A percentile compares a stretch with the other conserved stretches of the same genome.
Conservation (phyloP, 2,797 vertebrate species). For the Melanogrammus aeglefinus region DNA sequence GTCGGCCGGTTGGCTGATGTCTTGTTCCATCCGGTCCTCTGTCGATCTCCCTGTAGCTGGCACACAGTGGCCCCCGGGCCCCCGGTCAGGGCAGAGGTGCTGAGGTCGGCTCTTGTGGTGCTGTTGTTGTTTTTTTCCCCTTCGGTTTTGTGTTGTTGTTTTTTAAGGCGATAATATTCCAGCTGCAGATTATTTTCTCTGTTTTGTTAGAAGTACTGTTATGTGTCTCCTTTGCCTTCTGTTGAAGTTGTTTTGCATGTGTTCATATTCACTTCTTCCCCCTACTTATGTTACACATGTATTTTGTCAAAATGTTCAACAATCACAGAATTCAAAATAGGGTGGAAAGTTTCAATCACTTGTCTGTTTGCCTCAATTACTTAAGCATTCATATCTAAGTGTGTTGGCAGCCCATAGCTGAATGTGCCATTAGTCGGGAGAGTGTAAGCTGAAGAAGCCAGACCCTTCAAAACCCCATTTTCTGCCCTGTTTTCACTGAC, state of each 20-base stretch:
- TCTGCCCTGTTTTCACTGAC: background rate
- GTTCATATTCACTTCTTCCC: background rate
- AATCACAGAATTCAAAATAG: background rate
- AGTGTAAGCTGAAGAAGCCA: background rate
- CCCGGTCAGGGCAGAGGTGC: constrained; percentile 2
- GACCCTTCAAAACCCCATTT: background rate
- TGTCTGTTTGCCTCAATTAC: background rate
- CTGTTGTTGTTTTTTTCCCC: background rate
- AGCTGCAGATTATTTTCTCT: background rate
- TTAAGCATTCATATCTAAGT: background rate
- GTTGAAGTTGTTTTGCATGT: background rate
- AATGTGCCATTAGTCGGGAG: background rate
- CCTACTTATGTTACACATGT: background rate
- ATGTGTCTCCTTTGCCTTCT: background rate
- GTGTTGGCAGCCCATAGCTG: background rate
- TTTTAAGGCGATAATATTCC: background rate
- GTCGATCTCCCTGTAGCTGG: background rate
- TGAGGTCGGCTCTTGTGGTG: background rate
- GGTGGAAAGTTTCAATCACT: background rate
- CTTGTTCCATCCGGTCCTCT: constrained; percentile 31
- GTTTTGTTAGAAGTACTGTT: background rate
- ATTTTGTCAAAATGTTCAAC: background rate
- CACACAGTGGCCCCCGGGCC: background rate
- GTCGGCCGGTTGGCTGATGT: constrained; percentile 26
- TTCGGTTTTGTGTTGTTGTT: background rate